These are phyloP conservation scores for Steinernema feltiae DNA, from an alignment of 1,140 invertebrate genomes.

Conservation along the genomic window DNA sequence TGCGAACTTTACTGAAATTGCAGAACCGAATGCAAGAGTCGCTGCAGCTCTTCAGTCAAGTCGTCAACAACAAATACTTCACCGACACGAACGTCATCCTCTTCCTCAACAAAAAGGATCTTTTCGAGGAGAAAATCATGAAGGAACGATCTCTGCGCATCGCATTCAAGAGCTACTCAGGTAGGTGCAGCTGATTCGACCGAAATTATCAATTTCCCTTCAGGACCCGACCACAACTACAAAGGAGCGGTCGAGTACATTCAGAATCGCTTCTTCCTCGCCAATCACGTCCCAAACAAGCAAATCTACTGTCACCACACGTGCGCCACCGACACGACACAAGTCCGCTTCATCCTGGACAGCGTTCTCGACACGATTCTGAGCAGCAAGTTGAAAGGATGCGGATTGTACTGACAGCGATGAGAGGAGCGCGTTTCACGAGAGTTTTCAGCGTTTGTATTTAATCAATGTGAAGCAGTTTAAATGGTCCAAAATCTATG, in stretches of 20 bases:
- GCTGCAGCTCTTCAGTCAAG: conserved; percentile 66
- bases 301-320: conserved; percentile 23
- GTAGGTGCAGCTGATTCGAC: background rate
- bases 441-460: no score
- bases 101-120: conserved; percentile 36
- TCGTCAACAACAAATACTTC: conserved; percentile 66
- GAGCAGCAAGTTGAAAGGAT: conserved; percentile 8
- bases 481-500: no score
- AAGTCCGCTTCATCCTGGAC: conserved; percentile 15
- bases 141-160: conserved; percentile 6
- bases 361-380: background rate
- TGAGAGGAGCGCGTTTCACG: background rate
- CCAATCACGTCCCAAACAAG: conserved; percentile 22
- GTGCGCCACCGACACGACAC: conserved; percentile 22
- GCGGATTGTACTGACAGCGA: conserved; percentile 1
- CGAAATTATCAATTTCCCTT: no score
- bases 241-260: conserved; percentile 24
- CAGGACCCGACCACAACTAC: conserved; percentile 13
- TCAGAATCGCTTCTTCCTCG: conserved; percentile 17
- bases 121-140: conserved; percentile 41
- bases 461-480: no score
- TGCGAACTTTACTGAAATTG: conserved; percentile 20
- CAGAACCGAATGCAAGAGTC: conserved; percentile 63
- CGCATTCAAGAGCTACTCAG: background rate
- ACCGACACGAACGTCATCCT: conserved; percentile 58